Evolutionary conservation across 1,140 invertebrate genomes (phyloP).

Genomic region (Parapsyche elsis): DNA sequence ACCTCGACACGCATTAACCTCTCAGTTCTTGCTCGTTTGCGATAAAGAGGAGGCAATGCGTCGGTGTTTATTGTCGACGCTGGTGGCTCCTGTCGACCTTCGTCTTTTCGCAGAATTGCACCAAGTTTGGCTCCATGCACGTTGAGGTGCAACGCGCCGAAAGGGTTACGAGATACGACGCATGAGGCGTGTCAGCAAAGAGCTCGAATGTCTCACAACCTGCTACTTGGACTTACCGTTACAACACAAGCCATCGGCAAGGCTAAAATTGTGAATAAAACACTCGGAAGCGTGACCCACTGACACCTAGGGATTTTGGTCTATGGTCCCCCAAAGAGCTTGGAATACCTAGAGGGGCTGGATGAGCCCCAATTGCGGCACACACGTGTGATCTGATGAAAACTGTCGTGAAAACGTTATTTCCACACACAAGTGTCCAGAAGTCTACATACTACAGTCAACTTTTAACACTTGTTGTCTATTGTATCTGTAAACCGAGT

Average conservation of each 20-base stretch:
- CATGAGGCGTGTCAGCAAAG: background rate
- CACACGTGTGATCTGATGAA: no score
- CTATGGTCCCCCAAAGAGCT: no score
- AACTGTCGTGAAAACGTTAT: no score
- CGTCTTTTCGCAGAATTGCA: background rate
- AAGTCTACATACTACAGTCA: no score
- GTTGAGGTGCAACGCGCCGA: background rate
- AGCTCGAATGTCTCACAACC: background rate
- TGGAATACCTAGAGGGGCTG: no score
- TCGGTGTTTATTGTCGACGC: background rate
- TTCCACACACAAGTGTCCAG: no score
- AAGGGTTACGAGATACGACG: background rate
- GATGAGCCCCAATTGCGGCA: no score
- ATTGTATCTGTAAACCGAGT: no score
- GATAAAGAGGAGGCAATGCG: background rate
- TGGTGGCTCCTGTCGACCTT: conserved; percentile 13
- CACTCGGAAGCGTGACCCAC: background rate
- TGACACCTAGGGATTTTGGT: background rate
- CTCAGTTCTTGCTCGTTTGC: background rate
- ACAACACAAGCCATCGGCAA: background rate
- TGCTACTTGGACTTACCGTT: background rate
- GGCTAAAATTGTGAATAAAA: conserved; percentile 13
- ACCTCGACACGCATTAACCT: conserved; percentile 19
- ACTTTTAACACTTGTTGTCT: no score
- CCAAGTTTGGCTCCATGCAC: background rate